phyloP scores from a whole-genome alignment of 2,113 vertebrate species.

The Sinocyclocheilus rhinocerous region DNA sequence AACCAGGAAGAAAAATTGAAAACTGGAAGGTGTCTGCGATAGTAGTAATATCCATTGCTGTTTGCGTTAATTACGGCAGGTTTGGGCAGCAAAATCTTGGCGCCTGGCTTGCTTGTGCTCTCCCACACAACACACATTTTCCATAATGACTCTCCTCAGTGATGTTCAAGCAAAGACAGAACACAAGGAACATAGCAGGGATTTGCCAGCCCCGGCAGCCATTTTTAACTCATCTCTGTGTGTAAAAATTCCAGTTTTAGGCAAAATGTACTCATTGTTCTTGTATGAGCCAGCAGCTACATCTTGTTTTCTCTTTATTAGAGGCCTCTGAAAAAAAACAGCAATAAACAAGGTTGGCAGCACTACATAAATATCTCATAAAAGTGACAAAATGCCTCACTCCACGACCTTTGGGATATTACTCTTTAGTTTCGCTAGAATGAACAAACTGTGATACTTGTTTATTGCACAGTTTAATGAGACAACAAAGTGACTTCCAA shows the following conservation, averaged over 20 bases:
- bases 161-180: slow-evolving; percentile 14
- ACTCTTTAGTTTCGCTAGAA: neutral
- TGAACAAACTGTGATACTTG: neutral
- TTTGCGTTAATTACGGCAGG: slow-evolving; percentile 20
- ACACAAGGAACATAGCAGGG: neutral
- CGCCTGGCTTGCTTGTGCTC: slow-evolving; percentile 33
- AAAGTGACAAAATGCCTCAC: neutral
- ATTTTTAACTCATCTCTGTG: slow-evolving; percentile 31
- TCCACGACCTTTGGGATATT: neutral
- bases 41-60: neutral
- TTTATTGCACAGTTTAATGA: neutral
- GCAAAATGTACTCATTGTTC: neutral
- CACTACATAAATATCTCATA: neutral
- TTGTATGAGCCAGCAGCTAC: neutral
- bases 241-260: neutral
- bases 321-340: neutral
- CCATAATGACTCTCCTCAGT: neutral
- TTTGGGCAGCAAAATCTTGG: slow-evolving; percentile 32
- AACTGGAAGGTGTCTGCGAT: neutral
- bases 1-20: neutral
- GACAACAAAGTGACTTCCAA: neutral
- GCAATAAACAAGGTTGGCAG: neutral
- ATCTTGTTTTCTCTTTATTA: neutral
- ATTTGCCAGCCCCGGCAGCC: neutral
- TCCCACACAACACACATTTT: slow-evolving; percentile 43